These are phyloP conservation scores for Apoderus coryli DNA, from an alignment of 2,888 invertebrate genomes.

Conservation along the genomic window DNA sequence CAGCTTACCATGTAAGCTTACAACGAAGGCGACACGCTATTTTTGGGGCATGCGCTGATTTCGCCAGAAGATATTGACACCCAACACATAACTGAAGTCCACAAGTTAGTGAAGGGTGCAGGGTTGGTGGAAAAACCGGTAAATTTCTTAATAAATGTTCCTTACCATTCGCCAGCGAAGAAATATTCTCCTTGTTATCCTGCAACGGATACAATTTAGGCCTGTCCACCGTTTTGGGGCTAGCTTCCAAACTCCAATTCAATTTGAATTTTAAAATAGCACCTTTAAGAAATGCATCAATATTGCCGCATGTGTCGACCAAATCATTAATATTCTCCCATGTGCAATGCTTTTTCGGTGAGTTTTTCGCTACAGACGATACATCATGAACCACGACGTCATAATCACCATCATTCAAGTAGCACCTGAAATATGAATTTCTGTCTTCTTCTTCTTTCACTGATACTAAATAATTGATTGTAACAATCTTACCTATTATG, in stretches of 20 bases:
- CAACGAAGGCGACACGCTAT: too few species aligned
- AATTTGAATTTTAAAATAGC: slow-evolving; percentile 75
- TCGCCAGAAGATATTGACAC: too few species aligned
- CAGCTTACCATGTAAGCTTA: too few species aligned
- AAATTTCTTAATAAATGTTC: slow-evolving; percentile 28
- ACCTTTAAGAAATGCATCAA: slow-evolving; percentile 57
- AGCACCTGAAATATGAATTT: too few species aligned
- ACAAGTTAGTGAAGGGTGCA: too few species aligned
- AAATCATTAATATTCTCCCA: slow-evolving; percentile 51
- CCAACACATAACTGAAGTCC: too few species aligned
- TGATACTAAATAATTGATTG: too few species aligned
- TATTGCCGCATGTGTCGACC: slow-evolving; percentile 24
- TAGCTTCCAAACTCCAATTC: slow-evolving; percentile 66
- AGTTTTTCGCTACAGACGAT: slow-evolving; percentile 34
- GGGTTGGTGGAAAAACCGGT: too few species aligned
- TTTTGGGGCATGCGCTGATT: too few species aligned
- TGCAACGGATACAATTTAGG: slow-evolving; percentile 40
- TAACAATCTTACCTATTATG: too few species aligned
- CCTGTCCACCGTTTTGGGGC: slow-evolving; percentile 49
- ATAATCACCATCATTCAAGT: slow-evolving; percentile 80
- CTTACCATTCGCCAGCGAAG: slow-evolving; percentile 24
- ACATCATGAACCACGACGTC: slow-evolving; percentile 74
- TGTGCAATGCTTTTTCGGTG: slow-evolving; percentile 57
- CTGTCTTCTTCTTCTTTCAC: too few species aligned
- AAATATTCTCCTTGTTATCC: slow-evolving; percentile 32